A percentile compares a stretch with the other conserved stretches of the same genome.
Conservation (phyloP, 2,888 invertebrate genomes). For the Drosophila multiciliata region DNA sequence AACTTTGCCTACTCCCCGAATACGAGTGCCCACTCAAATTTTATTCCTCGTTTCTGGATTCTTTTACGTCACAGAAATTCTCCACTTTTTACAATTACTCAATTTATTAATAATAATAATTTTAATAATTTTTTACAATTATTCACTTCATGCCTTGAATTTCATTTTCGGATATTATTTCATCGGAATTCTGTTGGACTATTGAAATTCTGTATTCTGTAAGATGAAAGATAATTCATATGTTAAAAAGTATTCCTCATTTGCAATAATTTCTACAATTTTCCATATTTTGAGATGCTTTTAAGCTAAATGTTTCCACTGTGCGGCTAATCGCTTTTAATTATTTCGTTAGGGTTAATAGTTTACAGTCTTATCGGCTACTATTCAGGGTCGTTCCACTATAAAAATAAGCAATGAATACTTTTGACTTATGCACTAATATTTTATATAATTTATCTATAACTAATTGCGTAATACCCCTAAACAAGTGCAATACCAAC, state of each 20-base stretch:
- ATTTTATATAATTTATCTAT: neutral
- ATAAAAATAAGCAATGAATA: neutral
- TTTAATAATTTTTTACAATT: neutral
- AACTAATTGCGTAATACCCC: neutral
- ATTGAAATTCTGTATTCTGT: neutral
- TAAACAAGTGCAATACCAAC: neutral
- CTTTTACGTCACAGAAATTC: neutral
- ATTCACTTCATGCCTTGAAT: neutral
- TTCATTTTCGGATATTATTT: neutral
- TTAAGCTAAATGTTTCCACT: neutral
- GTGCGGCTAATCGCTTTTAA: neutral
- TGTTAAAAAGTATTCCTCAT: neutral
- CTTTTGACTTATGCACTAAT: slow-evolving; percentile 7
- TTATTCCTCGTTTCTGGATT: neutral
- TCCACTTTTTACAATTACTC: neutral
- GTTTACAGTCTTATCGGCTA: slow-evolving; percentile 3
- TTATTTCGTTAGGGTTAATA: too few relatives aligned
- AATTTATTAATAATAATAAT: too few relatives aligned
- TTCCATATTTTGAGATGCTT: neutral
- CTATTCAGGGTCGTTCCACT: neutral
- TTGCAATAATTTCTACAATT: neutral
- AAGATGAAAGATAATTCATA: neutral
- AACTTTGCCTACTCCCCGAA: neutral
- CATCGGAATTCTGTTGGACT: neutral
- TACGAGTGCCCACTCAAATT: neutral